These are phyloP conservation scores for Gymnosoma rotundatum DNA, from an alignment of 2,888 invertebrate species.

Conservation along the genomic window DNA sequence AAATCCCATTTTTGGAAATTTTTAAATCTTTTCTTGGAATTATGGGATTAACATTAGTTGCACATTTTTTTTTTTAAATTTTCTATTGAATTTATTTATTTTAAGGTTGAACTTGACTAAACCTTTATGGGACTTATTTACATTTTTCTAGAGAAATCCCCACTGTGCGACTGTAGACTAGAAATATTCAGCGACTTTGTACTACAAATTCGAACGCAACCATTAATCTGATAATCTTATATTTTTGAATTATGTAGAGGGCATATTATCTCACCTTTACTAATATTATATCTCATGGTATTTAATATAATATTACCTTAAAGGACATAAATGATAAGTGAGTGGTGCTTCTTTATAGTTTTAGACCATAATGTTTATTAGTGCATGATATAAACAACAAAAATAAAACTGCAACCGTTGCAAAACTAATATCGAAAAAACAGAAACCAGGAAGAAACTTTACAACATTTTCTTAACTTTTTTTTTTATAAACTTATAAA, in stretches of 20 bases:
- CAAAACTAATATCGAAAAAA: background rate
- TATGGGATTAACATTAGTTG: too few species aligned
- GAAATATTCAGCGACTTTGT: too few species aligned
- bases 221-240: background rate
- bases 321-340: slow-evolving; percentile 30
- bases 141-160: too few species aligned
- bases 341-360: slow-evolving; percentile 16
- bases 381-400: slow-evolving; percentile 52
- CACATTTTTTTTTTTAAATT: too few species aligned
- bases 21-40: too few species aligned
- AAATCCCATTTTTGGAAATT: too few species aligned
- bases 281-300: background rate
- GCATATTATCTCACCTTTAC: background rate
- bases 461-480: slow-evolving; percentile 28
- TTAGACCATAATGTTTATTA: slow-evolving; percentile 54
- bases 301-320: background rate
- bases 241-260: background rate
- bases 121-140: too few species aligned
- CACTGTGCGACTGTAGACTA: too few species aligned
- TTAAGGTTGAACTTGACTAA: too few species aligned
- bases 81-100: too few species aligned
- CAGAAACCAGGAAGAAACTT: slow-evolving; percentile 42
- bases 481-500: slow-evolving; percentile 25
- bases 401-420: slow-evolving; percentile 8
- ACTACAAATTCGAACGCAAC: too few species aligned